Evolutionary conservation across 2,888 invertebrate species (phyloP).

Genomic region (Cetonia aurata): DNA sequence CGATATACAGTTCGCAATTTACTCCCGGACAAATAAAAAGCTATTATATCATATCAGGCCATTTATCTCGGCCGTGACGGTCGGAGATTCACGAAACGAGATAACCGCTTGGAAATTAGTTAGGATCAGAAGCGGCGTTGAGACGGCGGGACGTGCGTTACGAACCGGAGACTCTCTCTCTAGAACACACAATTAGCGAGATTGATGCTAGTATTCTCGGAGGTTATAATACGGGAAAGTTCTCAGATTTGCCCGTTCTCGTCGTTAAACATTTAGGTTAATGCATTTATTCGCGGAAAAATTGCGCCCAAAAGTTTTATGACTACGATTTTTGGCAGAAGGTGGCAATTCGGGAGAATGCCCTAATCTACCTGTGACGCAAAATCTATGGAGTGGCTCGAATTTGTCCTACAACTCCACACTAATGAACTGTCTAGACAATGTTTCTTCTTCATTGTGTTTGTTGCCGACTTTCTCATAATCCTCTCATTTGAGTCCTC

Average conservation of each 20-base stretch:
- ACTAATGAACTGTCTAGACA: too few relatives aligned
- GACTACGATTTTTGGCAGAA: too few relatives aligned
- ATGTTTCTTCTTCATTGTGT: too few relatives aligned
- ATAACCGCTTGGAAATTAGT: conserved; percentile 19
- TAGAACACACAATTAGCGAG: conserved; percentile 7
- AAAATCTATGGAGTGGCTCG: too few relatives aligned
- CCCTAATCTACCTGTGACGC: too few relatives aligned
- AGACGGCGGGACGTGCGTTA: not conserved
- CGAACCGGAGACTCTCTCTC: conserved; percentile 4
- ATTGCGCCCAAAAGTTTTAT: too few relatives aligned
- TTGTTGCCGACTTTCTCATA: too few relatives aligned
- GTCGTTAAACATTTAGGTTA: conserved; percentile 9
- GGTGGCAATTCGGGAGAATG: too few relatives aligned
- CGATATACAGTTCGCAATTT: not conserved
- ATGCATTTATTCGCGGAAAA: not conserved
- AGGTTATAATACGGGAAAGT: conserved; percentile 6
- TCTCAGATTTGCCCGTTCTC: conserved; percentile 11
- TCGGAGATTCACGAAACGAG: conserved; percentile 18
- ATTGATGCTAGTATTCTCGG: conserved; percentile 1
- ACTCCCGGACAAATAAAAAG: conserved; percentile 1
- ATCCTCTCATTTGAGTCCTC: too few relatives aligned
- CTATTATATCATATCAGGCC: conserved; percentile 12
- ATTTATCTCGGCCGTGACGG: conserved; percentile 21
- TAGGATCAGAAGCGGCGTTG: not conserved
- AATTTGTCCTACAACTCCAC: too few relatives aligned